Base-by-base conservation (phyloP, 2,113 vertebrate genomes). In the Damaliscus lunatus region DNA sequence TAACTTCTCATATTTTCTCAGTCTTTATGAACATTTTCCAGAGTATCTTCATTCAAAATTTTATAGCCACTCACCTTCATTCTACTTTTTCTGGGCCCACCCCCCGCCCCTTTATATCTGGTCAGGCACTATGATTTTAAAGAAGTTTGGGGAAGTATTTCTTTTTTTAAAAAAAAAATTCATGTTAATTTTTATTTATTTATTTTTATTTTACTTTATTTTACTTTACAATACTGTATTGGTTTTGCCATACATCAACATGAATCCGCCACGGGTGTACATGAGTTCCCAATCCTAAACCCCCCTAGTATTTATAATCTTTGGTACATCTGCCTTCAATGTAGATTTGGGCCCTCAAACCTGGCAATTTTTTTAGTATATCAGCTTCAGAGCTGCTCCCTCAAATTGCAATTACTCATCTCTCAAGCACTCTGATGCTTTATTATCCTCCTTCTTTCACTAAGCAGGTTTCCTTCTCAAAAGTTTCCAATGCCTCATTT, bases 261-360 rank as follows among this genome's bases (percentile, higher is more conserved):
- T 59, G 57, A 59, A 59, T 59, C 11, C 0, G 11, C 25, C 57
- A 59, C 0, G 2, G 25, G 10, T 59, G 25, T 59, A 27, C 57
- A 59, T 59, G 25, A 59, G 10, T 59, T 59, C 4, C 57, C 57
- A 59, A 27, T 59, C 25, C 11, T 59, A 25, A 59, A 29, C 11
- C 11, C 25, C 25, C 25, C 57, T 59, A 52, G 40, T 29, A 27
- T 33, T 67, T 86, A 17, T 50, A 27, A 67, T 86, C 25, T 31
- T 60, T 36, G 36, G 5, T 50, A 33, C 11, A 7, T 91, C 40
- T 81, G 21, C 3, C 10, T 87, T 81, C 27, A 40, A 3, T 74
- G 2, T 36, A 81, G 1, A 12, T 31, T 90, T 78, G 7, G 0
- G 3, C 88, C 7, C 11, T 91, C 6, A 82, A 3, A 43, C 1